Evolutionary conservation across 2,888 invertebrate species (phyloP).

Genomic region (Ormia ochracea): DNA sequence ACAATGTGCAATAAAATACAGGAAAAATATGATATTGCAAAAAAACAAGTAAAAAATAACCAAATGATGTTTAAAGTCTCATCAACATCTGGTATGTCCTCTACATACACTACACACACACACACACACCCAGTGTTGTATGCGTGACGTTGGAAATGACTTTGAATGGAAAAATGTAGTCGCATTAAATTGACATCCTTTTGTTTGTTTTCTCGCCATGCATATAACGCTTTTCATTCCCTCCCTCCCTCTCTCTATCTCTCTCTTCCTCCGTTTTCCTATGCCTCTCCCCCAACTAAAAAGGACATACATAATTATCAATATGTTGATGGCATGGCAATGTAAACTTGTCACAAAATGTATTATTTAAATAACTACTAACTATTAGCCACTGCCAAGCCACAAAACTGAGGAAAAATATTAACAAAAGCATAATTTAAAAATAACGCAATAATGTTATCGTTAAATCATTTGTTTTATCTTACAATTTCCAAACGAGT

Average conservation of each 20-base stretch:
- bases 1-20: background rate
- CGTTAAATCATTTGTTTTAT: conserved; percentile 23
- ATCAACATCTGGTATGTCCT: conserved; percentile 49
- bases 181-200: conserved; percentile 50
- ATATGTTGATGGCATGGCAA: conserved; percentile 49
- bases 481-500: background rate
- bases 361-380: conserved; percentile 39
- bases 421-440: conserved; percentile 36
- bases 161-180: conserved; percentile 29
- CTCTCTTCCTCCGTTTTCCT: background rate
- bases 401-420: conserved; percentile 1
- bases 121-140: background rate
- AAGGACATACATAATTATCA: conserved; percentile 52
- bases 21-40: conserved; percentile 42
- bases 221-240: background rate
- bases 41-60: conserved; percentile 47
- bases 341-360: conserved; percentile 49
- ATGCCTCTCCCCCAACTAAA: conserved; percentile 1
- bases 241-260: background rate
- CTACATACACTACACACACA: too few relatives aligned
- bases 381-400: conserved; percentile 28
- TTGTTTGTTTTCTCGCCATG: background rate
- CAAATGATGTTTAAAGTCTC: conserved; percentile 54
- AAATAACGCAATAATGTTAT: conserved; percentile 26
- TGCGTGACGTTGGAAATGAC: background rate